These are phyloP conservation scores for Synanthedon myopaeformis DNA, from an alignment of 2,888 invertebrate genomes.

Conservation along the genomic window DNA sequence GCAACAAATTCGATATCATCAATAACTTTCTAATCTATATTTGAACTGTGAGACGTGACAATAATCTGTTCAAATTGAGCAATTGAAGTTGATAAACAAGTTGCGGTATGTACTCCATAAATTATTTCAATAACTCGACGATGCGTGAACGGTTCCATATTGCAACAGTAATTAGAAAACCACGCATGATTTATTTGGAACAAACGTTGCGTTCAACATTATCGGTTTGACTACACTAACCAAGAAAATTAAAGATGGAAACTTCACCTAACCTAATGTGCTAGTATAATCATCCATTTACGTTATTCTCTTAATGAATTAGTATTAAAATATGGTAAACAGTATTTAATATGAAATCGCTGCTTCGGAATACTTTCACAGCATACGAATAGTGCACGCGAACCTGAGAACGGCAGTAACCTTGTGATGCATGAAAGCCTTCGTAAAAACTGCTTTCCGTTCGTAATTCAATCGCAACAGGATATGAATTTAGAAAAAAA, in stretches of 20 bases:
- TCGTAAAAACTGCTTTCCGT: constrained; percentile 33
- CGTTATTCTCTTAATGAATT: too few relatives aligned
- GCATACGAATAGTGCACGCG: constrained; percentile 50
- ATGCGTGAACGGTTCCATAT: constrained; percentile 20
- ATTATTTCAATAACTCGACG: constrained; percentile 27
- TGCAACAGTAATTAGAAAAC: constrained; percentile 32
- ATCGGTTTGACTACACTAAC: not conserved
- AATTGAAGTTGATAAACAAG: constrained; percentile 19
- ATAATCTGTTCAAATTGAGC: constrained; percentile 16
- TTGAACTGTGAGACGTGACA: constrained; percentile 34
- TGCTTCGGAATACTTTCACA: constrained; percentile 64
- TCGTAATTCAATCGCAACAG: not conserved
- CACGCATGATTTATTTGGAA: constrained; percentile 17
- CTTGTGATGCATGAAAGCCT: constrained; percentile 35
- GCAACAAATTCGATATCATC: constrained; percentile 12
- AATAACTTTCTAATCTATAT: constrained; percentile 52
- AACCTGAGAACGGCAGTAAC: constrained; percentile 40
- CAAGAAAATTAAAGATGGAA: too few relatives aligned
- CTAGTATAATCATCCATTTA: too few relatives aligned
- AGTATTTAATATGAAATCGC: constrained; percentile 45
- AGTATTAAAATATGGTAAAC: constrained; percentile 57
- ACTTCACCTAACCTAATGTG: too few relatives aligned
- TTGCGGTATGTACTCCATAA: constrained; percentile 1
- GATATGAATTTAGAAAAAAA: not conserved
- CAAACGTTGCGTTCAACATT: constrained; percentile 11